A percentile compares a stretch with the other conserved stretches of the same genome.
Evolutionary conservation across 2,113 vertebrate genomes (phyloP).

Genomic region (Halcyon malimbica): DNA sequence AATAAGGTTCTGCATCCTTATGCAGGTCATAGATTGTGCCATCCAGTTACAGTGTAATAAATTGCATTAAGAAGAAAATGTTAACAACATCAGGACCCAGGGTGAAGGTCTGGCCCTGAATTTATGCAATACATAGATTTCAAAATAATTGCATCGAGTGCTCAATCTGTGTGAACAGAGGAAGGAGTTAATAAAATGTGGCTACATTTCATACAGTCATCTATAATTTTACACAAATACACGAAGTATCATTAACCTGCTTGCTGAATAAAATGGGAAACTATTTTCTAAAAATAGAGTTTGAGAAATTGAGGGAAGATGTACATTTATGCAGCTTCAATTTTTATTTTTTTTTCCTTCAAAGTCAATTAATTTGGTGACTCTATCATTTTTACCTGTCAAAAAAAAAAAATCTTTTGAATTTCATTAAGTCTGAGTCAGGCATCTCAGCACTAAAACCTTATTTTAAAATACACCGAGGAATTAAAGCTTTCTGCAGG

Average conservation of each 20-base stretch:
- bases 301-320: neutral
- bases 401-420: neutral
- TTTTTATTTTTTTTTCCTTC: neutral
- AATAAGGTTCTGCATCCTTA: neutral
- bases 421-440: constrained; percentile 43
- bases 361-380: constrained; percentile 39
- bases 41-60: neutral
- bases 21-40: neutral
- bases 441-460: constrained; percentile 28
- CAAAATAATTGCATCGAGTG: neutral
- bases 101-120: neutral
- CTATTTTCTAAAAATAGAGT: neutral
- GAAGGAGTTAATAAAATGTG: constrained; percentile 25
- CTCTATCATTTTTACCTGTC: constrained; percentile 13
- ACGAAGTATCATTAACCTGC: neutral
- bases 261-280: constrained; percentile 3
- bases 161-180: neutral
- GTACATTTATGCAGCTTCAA: neutral
- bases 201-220: neutral
- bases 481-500: constrained; percentile 56
- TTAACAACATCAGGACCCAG: neutral
- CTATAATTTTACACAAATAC: neutral
- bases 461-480: constrained; percentile 38
- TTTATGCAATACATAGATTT: neutral
- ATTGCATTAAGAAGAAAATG: neutral